Conservation (phyloP, 2,888 invertebrate species). For the Apamea anceps region DNA sequence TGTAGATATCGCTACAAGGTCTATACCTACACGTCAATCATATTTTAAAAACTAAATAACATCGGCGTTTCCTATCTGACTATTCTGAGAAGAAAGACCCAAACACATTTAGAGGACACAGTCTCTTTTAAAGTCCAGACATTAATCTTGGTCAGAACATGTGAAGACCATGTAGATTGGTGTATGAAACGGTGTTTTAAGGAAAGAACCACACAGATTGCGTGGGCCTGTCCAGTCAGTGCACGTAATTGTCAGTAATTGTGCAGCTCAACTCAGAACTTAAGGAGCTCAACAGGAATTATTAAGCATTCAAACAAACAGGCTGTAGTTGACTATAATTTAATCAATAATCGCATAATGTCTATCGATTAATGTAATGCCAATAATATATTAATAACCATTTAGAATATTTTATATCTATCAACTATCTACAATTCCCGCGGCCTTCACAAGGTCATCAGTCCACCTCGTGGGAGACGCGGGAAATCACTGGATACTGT, state of each 20-base stretch:
- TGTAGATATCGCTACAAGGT: too few species aligned
- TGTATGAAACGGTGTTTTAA: too few species aligned
- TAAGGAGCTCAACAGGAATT: neutral
- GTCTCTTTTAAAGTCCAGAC: neutral
- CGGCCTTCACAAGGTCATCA: too few species aligned
- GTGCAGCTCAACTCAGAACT: too few species aligned
- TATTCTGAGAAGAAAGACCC: neutral
- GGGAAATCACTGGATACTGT: neutral
- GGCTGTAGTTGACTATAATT: neutral
- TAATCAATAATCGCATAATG: neutral
- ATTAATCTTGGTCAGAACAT: neutral
- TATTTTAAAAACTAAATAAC: neutral
- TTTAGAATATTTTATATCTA: neutral
- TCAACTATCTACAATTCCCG: too few species aligned
- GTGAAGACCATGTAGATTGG: too few species aligned
- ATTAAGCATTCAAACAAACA: neutral
- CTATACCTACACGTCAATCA: neutral
- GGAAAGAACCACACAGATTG: too few species aligned
- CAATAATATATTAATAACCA: slow-evolving; percentile 1
- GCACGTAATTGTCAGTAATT: too few species aligned
- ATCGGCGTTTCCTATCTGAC: too few species aligned
- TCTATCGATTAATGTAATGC: neutral
- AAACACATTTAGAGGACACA: neutral
- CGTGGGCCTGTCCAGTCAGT: too few species aligned
- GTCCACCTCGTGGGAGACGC: neutral